Evolutionary conservation across 2,797 vertebrate species (phyloP).

Genomic region (Epinephelus malabaricus): DNA sequence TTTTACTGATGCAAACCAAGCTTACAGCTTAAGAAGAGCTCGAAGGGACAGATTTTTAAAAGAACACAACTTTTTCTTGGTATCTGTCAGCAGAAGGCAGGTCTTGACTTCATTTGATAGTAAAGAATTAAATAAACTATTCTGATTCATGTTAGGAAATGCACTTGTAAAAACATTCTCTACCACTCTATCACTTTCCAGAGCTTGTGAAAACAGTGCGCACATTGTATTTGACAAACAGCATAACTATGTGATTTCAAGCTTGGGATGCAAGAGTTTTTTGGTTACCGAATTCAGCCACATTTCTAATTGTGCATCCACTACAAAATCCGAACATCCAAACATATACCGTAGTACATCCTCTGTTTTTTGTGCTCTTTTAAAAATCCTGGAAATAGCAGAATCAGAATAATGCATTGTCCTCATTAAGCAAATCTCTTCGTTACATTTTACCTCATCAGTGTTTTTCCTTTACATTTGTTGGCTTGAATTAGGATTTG

Average conservation of each 20-base stretch:
- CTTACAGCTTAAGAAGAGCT: background rate
- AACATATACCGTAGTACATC: background rate
- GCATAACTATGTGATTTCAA: background rate
- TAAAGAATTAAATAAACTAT: background rate
- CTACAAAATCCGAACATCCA: background rate
- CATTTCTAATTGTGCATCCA: background rate
- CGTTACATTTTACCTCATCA: background rate
- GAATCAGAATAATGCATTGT: background rate
- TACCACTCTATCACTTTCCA: background rate
- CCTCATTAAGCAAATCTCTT: background rate
- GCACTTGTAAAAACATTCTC: background rate
- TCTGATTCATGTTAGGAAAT: constrained; percentile 4
- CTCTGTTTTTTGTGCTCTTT: constrained; percentile 29
- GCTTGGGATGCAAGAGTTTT: background rate
- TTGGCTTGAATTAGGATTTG: constrained; percentile 10
- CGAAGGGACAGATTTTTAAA: background rate
- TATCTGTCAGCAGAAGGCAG: background rate
- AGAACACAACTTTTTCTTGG: constrained; percentile 5
- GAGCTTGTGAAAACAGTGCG: background rate
- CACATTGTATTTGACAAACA: background rate
- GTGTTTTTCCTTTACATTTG: constrained; percentile 4
- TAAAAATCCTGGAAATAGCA: constrained; percentile 9
- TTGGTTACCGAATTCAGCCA: background rate
- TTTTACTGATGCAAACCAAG: background rate
- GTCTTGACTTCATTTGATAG: background rate